These are phyloP conservation scores for Psilopsiagon aymara DNA, from an alignment of 2,113 vertebrate species.

Conservation along the genomic window DNA sequence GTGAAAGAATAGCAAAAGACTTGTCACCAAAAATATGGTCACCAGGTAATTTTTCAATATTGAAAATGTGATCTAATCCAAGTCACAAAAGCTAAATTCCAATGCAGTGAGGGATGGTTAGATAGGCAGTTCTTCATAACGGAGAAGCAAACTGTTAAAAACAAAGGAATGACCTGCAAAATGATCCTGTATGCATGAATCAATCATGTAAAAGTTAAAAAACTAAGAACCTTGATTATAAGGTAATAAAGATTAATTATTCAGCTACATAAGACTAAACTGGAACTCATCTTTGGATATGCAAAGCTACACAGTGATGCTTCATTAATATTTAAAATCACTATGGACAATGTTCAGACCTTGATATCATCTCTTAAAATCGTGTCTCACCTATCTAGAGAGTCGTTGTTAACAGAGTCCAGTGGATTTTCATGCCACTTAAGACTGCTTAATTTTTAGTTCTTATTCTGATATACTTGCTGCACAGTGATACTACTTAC, in stretches of 20 bases:
- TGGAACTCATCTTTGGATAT: constrained; percentile 12
- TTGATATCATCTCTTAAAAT: not conserved
- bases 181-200: constrained; percentile 46
- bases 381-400: not conserved
- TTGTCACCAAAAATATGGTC: constrained; percentile 3
- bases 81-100: constrained; percentile 67
- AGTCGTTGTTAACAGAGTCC: not conserved
- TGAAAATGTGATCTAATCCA: constrained; percentile 46
- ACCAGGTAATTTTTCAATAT: constrained; percentile 21
- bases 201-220: constrained; percentile 34
- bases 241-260: constrained; percentile 51
- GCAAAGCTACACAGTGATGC: not conserved
- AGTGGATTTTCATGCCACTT: not conserved
- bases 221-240: constrained; percentile 32
- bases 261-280: constrained; percentile 41
- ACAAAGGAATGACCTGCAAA: constrained; percentile 38
- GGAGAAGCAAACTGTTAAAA: constrained; percentile 43
- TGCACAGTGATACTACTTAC: not conserved
- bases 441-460: not conserved
- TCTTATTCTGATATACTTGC: not conserved
- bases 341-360: not conserved
- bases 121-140: constrained; percentile 37
- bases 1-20: not conserved
- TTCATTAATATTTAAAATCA: constrained; percentile 34
- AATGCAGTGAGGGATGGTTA: constrained; percentile 30